These are phyloP conservation scores for Donacobius atricapilla DNA, from an alignment of 2,113 vertebrate genomes.

Conservation along the genomic window DNA sequence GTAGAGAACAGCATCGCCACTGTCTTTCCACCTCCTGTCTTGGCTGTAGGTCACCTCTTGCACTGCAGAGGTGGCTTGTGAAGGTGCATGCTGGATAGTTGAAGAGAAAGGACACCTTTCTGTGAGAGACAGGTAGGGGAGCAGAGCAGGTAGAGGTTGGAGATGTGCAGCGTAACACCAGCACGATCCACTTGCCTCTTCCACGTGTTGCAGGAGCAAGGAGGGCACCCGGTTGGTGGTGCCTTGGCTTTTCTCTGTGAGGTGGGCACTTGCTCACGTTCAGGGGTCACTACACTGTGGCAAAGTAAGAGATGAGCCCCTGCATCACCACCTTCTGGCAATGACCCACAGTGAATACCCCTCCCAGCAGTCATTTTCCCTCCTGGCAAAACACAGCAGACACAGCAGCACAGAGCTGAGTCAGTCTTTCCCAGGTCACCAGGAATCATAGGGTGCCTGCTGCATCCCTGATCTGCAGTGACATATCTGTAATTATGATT, in stretches of 20 bases:
- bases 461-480: background rate
- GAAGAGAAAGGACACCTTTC: background rate
- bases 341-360: background rate
- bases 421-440: background rate
- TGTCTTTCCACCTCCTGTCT: background rate
- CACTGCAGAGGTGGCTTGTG: background rate
- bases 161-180: too few relatives aligned
- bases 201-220: fast-evolving
- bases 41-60: background rate
- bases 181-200: fast-evolving
- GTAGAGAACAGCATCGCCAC: background rate
- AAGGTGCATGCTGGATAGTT: background rate
- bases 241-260: background rate
- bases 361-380: background rate
- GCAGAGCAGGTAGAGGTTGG: fast-evolving
- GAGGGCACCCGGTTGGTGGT: background rate
- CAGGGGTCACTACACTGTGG: background rate
- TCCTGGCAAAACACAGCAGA: background rate
- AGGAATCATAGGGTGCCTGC: background rate
- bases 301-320: background rate
- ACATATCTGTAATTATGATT: conserved; percentile 46
- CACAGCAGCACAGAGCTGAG: background rate
- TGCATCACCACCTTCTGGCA: background rate
- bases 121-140: background rate
- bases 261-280: background rate